Conservation (phyloP, 2,888 invertebrate genomes). For the Blastobasis lacticolella region DNA sequence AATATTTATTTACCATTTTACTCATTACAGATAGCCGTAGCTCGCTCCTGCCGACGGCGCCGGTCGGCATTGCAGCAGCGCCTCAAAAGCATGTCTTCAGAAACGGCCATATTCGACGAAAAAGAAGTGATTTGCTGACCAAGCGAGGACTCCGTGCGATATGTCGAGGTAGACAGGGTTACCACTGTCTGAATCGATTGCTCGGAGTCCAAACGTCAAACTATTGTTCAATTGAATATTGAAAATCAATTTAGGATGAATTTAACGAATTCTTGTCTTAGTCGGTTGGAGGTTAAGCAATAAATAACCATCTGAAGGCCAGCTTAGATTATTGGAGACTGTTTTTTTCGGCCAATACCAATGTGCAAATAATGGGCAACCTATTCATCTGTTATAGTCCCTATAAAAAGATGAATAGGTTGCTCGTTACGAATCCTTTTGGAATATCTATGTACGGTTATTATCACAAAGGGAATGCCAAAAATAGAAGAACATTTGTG, state of each 20-base stretch:
- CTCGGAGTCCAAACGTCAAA: conserved; percentile 44
- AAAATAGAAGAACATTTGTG: background rate
- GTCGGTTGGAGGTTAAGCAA: background rate
- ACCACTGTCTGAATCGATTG: conserved; percentile 87
- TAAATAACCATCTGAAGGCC: too few relatives aligned
- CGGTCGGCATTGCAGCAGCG: conserved; percentile 86
- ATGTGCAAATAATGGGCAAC: too few relatives aligned
- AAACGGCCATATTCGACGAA: conserved; percentile 88
- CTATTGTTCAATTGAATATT: background rate
- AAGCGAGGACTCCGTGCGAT: conserved; percentile 95
- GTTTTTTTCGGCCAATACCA: too few relatives aligned
- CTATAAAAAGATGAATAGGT: too few relatives aligned
- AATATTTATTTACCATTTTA: background rate
- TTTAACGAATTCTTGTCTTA: background rate
- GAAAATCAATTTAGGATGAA: background rate
- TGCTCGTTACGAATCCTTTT: too few relatives aligned
- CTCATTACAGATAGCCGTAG: conserved; percentile 44
- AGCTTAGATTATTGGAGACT: too few relatives aligned
- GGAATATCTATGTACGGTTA: too few relatives aligned
- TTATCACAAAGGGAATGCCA: too few relatives aligned
- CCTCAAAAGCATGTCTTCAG: conserved; percentile 85
- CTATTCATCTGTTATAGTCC: too few relatives aligned
- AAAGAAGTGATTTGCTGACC: conserved; percentile 96
- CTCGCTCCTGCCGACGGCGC: conserved; percentile 78
- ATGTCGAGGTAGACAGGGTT: conserved; percentile 91